A percentile compares a stretch with the other conserved stretches of the same genome.
phyloP scores from a whole-genome alignment of 2,888 invertebrate genomes.

The Isoperla grammatica region DNA sequence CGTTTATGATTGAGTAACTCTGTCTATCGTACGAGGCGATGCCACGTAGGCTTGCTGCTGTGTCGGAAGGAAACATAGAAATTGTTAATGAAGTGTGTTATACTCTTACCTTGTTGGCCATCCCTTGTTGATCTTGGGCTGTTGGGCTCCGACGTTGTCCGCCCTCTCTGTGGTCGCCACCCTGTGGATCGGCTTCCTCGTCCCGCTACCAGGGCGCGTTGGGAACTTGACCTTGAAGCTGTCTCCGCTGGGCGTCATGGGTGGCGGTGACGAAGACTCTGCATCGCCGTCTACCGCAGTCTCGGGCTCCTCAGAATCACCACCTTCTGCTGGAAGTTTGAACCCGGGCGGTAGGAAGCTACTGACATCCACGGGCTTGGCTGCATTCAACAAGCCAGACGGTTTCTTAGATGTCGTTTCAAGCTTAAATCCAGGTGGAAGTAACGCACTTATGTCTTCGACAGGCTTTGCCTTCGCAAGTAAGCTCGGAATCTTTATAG shows the following conservation, averaged over 20 bases:
- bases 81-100: no score
- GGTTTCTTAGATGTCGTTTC: conserved; percentile 22
- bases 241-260: conserved; percentile 39
- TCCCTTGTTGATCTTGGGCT: conserved; percentile 73
- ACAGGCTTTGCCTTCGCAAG: conserved; percentile 29
- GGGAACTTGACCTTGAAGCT: conserved; percentile 71
- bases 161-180: conserved; percentile 53
- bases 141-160: conserved; percentile 46
- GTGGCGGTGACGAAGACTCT: background rate
- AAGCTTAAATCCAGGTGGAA: conserved; percentile 56
- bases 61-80: no score
- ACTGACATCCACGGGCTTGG: conserved; percentile 42
- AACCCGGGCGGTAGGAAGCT: conserved; percentile 60
- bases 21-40: no score
- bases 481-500: background rate
- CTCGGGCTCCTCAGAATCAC: background rate
- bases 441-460: conserved; percentile 50
- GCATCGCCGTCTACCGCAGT: no score
- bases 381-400: conserved; percentile 20
- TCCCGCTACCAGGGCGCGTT: conserved; percentile 59
- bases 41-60: no score
- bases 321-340: conserved; percentile 38
- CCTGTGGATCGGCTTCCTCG: conserved; percentile 53
- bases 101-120: conserved; percentile 75
- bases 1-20: no score